Base-by-base conservation (phyloP, 2,113 vertebrate genomes). In the Prietella phreatophila region DNA sequence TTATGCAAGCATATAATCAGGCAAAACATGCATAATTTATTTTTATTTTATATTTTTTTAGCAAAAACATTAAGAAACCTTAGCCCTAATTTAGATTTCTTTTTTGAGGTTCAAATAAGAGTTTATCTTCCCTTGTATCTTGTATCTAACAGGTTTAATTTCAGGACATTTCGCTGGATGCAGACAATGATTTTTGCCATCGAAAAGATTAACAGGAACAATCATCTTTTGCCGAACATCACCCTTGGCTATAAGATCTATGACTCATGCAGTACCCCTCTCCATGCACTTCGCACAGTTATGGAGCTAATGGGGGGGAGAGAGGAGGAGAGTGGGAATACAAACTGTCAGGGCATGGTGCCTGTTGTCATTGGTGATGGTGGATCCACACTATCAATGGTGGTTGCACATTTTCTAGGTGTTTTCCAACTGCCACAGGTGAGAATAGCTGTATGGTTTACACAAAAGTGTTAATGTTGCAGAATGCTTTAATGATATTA, bases 121-220 rank as follows among this genome's bases (percentile, higher is more conserved):
- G 55, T 17, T 82, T 7, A 39, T 10, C 20, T 60, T 60, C 5
- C 7, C 5, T 39, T 82, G 56, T 61, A 82, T 33, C 75, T 73
- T 82, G 56, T 61, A 82, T 33, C 75, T 73, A 5, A 60, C 81
- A 96, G 96, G 87, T 95, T 96, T 91, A 95, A 95, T 86, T 95
- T 96, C 75, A 82, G 95, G 60, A 95, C 94, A 2, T 96, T 96
- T 81, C 93, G 95, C 15, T 96, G 95, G 94, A 95, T 95, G 94
- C 95, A 95, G 91, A 95, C 95, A 5, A 96, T 96, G 95, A 94
- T 96, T 50, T 96, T 96, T 93, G 94, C 95, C 22, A 93, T 96
- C 2, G 94, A 96, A 65, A 92, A 96, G 91, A 95, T 96, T 80
- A 96, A 96, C 92, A 93, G 88, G 82, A 88, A 94, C 25, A 86